Evolutionary conservation across 2,113 vertebrate species (phyloP), one percentile per base, ranked within the genome.

Genomic region (Megaceryle maxima): DNA sequence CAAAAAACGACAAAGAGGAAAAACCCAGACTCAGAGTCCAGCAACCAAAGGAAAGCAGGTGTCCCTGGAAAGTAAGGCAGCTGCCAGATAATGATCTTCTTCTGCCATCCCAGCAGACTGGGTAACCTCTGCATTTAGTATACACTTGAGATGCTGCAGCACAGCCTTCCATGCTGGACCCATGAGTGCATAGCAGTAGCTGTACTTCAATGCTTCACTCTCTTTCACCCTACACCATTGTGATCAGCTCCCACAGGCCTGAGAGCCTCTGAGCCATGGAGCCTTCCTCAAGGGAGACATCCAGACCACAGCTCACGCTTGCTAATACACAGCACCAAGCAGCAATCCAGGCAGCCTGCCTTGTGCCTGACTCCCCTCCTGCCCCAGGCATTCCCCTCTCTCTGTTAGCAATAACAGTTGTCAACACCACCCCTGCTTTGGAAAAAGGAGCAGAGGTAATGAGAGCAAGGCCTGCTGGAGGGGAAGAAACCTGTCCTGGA

Each of bases 41-140:
- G 94, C 97, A 94, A 98, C 98, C 95, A 99, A 98, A 98, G 98
- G 97, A 94, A 98, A 98, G 94, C 97, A 97, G 63, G 97, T 97
- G 53, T 97, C 92, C 59, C 88, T 96, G 92, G 98, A 98, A 97
- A 98, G 98, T 93, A 98, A 98, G 93, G 91, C 96, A 19, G 95
- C 97, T 88, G 97, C 98, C 97, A 99, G 99, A 99, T 99, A 99
- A 98, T 99, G 98, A 97, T 83, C 97, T 95, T 97, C 68, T 60
- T 98, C 96, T 96, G 89, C 88, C 56, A 73, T 82, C 92, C 95
- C 83, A 77, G 70, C 83, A 48, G 95, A 93, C 95, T 96, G 96
- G 97, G 91, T 84, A 93, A 82, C 78, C 94, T 97, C 92, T 70
- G 94, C 97, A 85, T 97, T 92, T 94, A 92, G 88, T 82, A 91